These are phyloP conservation scores for Pterocles burchelli DNA, from an alignment of 2,113 vertebrate species.

Conservation along the genomic window DNA sequence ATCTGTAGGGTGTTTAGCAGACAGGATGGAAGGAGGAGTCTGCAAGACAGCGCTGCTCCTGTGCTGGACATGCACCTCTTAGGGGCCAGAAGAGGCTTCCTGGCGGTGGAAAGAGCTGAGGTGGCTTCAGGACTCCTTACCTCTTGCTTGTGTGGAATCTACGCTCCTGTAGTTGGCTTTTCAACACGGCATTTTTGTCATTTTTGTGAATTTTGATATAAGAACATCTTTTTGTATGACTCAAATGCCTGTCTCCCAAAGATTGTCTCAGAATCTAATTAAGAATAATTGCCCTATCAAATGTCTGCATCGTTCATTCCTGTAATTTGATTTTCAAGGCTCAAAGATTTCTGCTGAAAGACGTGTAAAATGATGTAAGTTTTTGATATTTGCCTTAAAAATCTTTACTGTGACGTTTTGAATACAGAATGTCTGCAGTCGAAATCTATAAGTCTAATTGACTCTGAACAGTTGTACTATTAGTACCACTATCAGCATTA, in stretches of 20 bases:
- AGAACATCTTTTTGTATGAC: neutral
- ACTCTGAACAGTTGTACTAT: neutral
- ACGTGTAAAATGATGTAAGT: neutral
- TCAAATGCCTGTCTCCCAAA: neutral
- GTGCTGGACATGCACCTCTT: neutral
- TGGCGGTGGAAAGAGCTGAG: neutral
- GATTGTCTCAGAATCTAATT: conserved; percentile 3
- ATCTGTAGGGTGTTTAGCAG: neutral
- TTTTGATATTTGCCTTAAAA: neutral
- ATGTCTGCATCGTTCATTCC: neutral
- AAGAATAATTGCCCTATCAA: neutral
- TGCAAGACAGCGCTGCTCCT: neutral
- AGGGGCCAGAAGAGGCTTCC: neutral
- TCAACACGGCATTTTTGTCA: neutral
- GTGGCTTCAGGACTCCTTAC: neutral
- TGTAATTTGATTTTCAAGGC: neutral
- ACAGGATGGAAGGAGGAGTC: neutral
- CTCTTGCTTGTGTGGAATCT: neutral
- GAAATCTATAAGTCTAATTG: neutral
- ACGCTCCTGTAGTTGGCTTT: neutral
- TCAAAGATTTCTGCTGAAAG: conserved; percentile 11
- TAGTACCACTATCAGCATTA: neutral
- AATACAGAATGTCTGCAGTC: neutral
- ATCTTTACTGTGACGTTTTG: neutral
- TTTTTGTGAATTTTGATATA: neutral